Evolutionary conservation across 1,140 invertebrate genomes (phyloP), one percentile per base, ranked within the genome.

Genomic region (Samia ricini): DNA sequence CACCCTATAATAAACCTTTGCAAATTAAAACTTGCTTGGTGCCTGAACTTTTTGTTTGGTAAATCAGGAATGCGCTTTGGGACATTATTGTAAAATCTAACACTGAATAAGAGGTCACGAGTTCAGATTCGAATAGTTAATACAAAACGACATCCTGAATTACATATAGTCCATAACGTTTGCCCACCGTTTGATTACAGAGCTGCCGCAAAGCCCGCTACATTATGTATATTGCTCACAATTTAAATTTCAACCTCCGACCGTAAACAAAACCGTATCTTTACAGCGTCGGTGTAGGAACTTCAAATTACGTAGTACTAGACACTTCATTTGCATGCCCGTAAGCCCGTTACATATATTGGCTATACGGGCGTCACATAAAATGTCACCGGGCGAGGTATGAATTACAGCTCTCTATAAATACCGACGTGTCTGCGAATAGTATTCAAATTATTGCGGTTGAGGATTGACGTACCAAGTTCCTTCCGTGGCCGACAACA

Each of bases 381-480:
- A 85, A 85, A 83, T 74, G 81, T 85, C 81, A 77, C 74, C 66
- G 62, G 58, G 64, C 61, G 68, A 67, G 66, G 73, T 74, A 83
- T 84, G 81, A 88, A 75, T 83, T 82, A 85, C 81, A 71, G 57
- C 55, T 73, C 55, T 73, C 75, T 69, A 82, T 86, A 86, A 88
- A 86, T 86, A 81, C 74, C 56, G 72, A 79, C 72, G 67, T 82
- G 79, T 81, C 82, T 82, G 73, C 73, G 74, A 73, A 70, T 83
- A 81, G 80, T 88, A 88, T 88, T 88, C 83, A 88, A 86, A 86
- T 86, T 74, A 83, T 81, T 80, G 78, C 76, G 81, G 81, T 80
- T 58, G 67, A 15, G 81, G 79, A 83, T 88, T 82, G 82, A 86
- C 77, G 79, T 79, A 72, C 76, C 78, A 66, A 77, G 72, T 88